These are phyloP conservation scores for Pituophis catenifer DNA, from an alignment of 2,113 vertebrate species.

Conservation along the genomic window DNA sequence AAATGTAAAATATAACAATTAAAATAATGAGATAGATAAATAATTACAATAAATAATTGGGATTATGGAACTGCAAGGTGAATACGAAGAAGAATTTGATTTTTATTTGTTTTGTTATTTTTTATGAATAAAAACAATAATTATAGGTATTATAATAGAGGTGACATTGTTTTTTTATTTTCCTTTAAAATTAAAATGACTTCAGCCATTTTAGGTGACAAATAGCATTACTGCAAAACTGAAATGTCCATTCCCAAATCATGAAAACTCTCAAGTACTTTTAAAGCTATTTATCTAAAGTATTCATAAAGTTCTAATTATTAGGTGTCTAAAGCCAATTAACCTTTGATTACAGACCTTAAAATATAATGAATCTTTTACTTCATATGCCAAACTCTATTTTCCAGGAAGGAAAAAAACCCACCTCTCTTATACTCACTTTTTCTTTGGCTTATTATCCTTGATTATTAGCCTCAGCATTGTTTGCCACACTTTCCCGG, in stretches of 20 bases:
- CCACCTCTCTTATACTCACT: neutral
- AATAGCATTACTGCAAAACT: neutral
- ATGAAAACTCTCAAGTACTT: constrained; percentile 10
- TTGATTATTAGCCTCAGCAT: neutral
- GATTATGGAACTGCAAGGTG: neutral
- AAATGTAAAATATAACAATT: neutral
- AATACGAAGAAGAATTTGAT: neutral
- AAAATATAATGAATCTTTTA: neutral
- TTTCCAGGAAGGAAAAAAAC: constrained; percentile 1
- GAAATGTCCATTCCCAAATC: constrained; percentile 7
- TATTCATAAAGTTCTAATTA: neutral
- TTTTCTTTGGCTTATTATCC: neutral
- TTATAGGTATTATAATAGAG: neutral
- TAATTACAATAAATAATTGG: neutral
- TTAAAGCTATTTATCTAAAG: constrained; percentile 19
- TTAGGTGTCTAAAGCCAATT: constrained; percentile 11
- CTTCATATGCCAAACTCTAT: constrained; percentile 14
- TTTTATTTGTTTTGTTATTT: neutral
- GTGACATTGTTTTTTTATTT: neutral
- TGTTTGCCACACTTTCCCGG: neutral
- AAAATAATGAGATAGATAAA: neutral
- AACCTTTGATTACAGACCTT: constrained; percentile 7
- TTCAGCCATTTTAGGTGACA: constrained; percentile 24
- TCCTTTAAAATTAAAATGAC: constrained; percentile 2
- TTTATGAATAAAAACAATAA: neutral